phyloP scores from a whole-genome alignment of 1,140 invertebrate genomes.

The Drosophila neocordata region DNA sequence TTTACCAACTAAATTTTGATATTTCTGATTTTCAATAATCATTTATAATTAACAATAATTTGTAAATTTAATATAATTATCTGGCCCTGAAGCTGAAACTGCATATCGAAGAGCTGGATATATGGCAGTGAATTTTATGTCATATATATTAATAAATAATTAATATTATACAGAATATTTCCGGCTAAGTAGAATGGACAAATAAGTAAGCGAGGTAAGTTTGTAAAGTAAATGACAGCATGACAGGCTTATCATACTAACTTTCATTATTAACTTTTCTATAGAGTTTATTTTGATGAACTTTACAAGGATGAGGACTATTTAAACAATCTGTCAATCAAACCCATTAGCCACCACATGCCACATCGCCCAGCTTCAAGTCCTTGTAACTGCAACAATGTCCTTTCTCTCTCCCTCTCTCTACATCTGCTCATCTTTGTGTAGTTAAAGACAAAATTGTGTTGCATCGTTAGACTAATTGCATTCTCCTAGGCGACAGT shows the following conservation, averaged over 20 bases:
- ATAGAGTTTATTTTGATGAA: neutral
- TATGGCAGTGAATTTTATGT: conserved; percentile 1
- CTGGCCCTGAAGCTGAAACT: neutral
- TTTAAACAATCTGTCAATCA: conserved; percentile 9
- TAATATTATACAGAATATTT: neutral
- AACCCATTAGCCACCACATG: conserved; percentile 2
- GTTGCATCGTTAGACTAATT: conserved; percentile 80
- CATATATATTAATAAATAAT: neutral
- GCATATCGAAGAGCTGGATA: neutral
- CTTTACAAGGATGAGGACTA: neutral
- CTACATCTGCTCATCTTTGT: conserved; percentile 47
- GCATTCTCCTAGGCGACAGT: conserved; percentile 64
- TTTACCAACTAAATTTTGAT: neutral
- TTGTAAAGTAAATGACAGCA: neutral
- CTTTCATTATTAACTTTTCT: neutral
- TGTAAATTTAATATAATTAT: conserved; percentile 25
- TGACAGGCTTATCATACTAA: too few species aligned
- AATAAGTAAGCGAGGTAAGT: neutral
- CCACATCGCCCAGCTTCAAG: neutral
- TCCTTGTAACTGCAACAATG: neutral
- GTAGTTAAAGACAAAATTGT: conserved; percentile 78
- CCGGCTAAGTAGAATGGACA: neutral
- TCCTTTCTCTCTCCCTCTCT: neutral
- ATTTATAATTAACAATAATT: conserved; percentile 50
- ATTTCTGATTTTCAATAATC: conserved; percentile 33